Evolutionary conservation across 2,888 invertebrate species (phyloP).

Genomic region (Drosophila demipolita): DNA sequence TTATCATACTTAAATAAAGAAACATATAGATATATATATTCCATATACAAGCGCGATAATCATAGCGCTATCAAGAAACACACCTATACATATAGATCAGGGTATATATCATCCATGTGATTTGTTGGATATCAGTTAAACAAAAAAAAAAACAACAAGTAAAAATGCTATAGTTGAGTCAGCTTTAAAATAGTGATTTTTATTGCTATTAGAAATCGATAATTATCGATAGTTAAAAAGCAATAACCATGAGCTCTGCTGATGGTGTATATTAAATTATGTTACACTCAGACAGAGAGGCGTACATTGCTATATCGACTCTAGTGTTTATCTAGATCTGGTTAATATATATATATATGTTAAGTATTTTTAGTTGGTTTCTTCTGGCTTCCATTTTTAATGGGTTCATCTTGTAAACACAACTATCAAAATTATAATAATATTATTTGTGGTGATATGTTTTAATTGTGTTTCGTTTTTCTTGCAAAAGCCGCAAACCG

Average conservation of each 20-base stretch:
- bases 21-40: slow-evolving; percentile 14
- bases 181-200: background rate
- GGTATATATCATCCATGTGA: slow-evolving; percentile 62
- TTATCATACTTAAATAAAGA: slow-evolving; percentile 21
- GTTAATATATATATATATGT: background rate
- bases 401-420: slow-evolving; percentile 54
- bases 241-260: background rate
- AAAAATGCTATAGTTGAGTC: background rate
- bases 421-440: slow-evolving; percentile 13
- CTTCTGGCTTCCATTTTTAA: background rate
- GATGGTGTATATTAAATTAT: background rate
- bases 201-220: background rate
- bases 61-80: slow-evolving; percentile 19
- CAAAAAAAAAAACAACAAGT: background rate
- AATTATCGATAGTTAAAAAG: background rate
- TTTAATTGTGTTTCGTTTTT: slow-evolving; percentile 29
- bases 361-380: fast-evolving
- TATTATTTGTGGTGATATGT: slow-evolving; percentile 2
- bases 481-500: background rate
- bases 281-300: background rate
- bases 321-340: background rate
- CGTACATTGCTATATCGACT: background rate
- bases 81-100: background rate
- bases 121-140: slow-evolving; percentile 41
- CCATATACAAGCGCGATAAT: slow-evolving; percentile 50